A percentile compares a stretch with the other conserved stretches of the same genome.
Conservation (phyloP, 2,888 invertebrate genomes). For the Seira ritae region DNA sequence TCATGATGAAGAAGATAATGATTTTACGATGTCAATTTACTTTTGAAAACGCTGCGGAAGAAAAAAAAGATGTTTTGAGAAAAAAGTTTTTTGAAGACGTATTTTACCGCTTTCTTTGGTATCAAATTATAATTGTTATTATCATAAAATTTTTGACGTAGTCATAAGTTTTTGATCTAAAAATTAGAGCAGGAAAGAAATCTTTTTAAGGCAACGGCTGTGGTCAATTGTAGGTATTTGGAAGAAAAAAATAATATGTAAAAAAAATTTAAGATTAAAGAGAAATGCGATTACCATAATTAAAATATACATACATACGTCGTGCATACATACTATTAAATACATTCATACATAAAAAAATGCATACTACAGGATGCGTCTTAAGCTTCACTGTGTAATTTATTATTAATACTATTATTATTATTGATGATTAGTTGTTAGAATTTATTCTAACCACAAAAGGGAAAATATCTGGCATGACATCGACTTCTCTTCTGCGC, state of each 20-base stretch:
- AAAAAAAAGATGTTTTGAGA: too few species aligned
- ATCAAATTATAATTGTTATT: slow-evolving; percentile 17
- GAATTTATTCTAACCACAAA: neutral
- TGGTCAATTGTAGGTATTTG: slow-evolving; percentile 48
- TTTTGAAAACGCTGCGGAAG: too few species aligned
- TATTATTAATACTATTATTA: neutral
- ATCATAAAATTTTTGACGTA: slow-evolving; percentile 29
- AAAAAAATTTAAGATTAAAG: slow-evolving; percentile 21
- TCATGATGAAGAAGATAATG: neutral
- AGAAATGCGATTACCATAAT: too few species aligned
- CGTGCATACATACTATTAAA: slow-evolving; percentile 35
- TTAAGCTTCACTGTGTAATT: slow-evolving; percentile 32
- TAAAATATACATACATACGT: too few species aligned
- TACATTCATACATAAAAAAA: slow-evolving; percentile 19
- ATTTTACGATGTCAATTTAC: too few species aligned
- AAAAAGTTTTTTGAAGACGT: too few species aligned
- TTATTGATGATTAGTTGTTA: too few species aligned
- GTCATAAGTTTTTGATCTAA: slow-evolving; percentile 54
- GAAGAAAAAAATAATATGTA: slow-evolving; percentile 35
- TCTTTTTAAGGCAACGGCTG: slow-evolving; percentile 48
- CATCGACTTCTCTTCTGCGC: slow-evolving; percentile 49
- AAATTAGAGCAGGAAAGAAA: neutral
- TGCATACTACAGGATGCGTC: slow-evolving; percentile 27
- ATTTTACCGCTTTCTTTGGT: slow-evolving; percentile 56
- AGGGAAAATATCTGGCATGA: slow-evolving; percentile 44